Percentiles rank a stretch among this genome's conserved stretches.
Evolutionary conservation across 2,113 vertebrate species (phyloP).

Genomic region (Capreolus pygargus): DNA sequence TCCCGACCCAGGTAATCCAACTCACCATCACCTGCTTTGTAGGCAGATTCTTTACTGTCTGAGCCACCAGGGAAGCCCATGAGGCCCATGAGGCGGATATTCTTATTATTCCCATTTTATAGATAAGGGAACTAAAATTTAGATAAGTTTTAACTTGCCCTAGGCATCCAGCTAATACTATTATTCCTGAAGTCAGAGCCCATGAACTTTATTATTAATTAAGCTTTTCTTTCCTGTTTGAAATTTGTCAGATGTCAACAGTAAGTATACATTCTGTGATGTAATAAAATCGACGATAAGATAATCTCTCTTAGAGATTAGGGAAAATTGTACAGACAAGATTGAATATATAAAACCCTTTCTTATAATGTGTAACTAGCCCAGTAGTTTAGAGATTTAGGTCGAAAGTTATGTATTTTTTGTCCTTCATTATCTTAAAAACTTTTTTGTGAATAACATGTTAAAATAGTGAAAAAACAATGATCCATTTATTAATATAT

Average conservation of each 20-base stretch:
- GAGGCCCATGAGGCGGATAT: not conserved
- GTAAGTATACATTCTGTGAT: constrained; percentile 11
- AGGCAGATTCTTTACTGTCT: not conserved
- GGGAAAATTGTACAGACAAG: not conserved
- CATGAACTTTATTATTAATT: not conserved
- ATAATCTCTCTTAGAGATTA: not conserved
- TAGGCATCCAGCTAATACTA: not conserved
- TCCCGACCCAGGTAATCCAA: not conserved
- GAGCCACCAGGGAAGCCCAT: not conserved
- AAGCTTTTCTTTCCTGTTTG: constrained; percentile 3
- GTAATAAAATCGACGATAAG: not conserved
- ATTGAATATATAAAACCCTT: not conserved
- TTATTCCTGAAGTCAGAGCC: not conserved
- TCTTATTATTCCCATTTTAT: not conserved
- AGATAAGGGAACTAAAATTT: not conserved
- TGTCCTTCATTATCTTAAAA: not conserved
- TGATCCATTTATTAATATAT: not conserved
- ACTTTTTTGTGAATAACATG: not conserved
- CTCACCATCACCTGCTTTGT: not conserved
- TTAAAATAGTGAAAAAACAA: constrained; percentile 29
- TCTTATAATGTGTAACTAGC: not conserved
- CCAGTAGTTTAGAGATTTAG: not conserved
- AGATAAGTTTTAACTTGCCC: not conserved
- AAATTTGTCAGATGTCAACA: not conserved
- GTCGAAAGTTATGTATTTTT: not conserved